Base-by-base conservation (phyloP, 2,888 invertebrate species). In the Pediacus dermestoides region DNA sequence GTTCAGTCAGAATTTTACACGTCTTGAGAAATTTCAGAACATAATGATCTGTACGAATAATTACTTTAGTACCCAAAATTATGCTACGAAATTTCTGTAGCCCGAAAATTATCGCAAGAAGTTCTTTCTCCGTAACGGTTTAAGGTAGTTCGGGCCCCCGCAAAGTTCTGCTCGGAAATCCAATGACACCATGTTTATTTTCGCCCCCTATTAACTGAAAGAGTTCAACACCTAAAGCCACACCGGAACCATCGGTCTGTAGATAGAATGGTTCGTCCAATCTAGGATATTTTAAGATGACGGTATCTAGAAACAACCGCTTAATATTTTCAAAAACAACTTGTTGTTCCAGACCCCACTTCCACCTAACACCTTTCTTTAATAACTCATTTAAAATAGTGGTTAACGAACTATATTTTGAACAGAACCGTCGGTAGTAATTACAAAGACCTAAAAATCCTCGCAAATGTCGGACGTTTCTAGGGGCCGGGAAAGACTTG, bases 31-130 rank as follows among this genome's bases (percentile, higher is more conserved):
- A 42, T 13, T 16, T 32, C 1, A 42, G 26, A 2, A 34, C 42
- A 11, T 22, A 15, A 12, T 42, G 42, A 26, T 45, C 45, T 2
- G 45, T 45, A 3, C 35, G 22, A 10, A 42, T 38, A 15, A 26
- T 16, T 2, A 45, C 3, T 23, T 18, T 18, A 18, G 18, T 6
- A 4, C 8, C 21, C 21, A 21, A n/a, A 21, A 21, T 21, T 7
- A 21, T 6, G n/a, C 6, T n/a, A 4, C 11, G 8, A 28, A 28
- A 28, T 13, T 23, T 23, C 4, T 23, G 23, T 23, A 23, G 23
- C 4, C 3, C 9, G 8, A 9, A 23, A n/a, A 23, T 11, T 9
- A 28, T 28, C 4, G 30, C 30, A 10, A 30, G 13, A 4, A 30
- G 13, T 30, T 30, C 14, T 9, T 30, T 30, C 13, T 30, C 30